Percentiles rank a stretch among this genome's conserved stretches.
These are phyloP conservation scores for Parotocinclus haroldoi DNA, from an alignment of 2,797 vertebrate species.

Conservation along the genomic window DNA sequence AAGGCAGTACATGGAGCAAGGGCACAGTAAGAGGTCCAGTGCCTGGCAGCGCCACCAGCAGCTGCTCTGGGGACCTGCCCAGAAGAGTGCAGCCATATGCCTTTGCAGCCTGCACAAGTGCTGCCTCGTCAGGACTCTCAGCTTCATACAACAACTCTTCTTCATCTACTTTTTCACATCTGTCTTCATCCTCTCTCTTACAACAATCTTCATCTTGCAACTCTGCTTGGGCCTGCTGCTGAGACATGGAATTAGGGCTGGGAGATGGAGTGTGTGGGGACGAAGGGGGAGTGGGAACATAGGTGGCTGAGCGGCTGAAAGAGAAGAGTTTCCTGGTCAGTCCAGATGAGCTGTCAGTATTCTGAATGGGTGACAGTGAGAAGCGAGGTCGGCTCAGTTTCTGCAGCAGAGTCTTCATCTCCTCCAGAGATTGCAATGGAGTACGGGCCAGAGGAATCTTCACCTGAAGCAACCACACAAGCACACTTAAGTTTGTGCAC, in stretches of 20 bases:
- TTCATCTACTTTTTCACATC: slow-evolving; percentile 18
- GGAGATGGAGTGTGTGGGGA: slow-evolving; percentile 25
- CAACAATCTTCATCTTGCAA: background rate
- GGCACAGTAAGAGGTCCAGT: slow-evolving; percentile 77
- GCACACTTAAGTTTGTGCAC: background rate
- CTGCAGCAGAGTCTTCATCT: slow-evolving; percentile 85
- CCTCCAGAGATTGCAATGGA: slow-evolving; percentile 80
- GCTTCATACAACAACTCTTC: slow-evolving; percentile 81
- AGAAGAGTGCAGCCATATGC: slow-evolving; percentile 83
- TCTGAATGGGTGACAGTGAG: slow-evolving; percentile 55
- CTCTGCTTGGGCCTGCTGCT: background rate
- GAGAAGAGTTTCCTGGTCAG: slow-evolving; percentile 58
- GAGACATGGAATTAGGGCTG: slow-evolving; percentile 7
- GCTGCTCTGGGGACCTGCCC: slow-evolving; percentile 77
- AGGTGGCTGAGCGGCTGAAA: slow-evolving; percentile 12
- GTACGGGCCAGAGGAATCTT: slow-evolving; percentile 66
- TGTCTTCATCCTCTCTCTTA: slow-evolving; percentile 7
- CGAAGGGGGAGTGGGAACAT: slow-evolving; percentile 22
- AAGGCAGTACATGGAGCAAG: slow-evolving; percentile 87
- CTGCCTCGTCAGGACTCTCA: slow-evolving; percentile 91
- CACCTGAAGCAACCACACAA: slow-evolving; percentile 65
- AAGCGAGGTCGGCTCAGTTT: slow-evolving; percentile 74
- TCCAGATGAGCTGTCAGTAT: slow-evolving; percentile 51
- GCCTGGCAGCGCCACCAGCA: slow-evolving; percentile 78
- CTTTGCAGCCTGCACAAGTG: slow-evolving; percentile 86